Base-by-base conservation (phyloP, 2,888 invertebrate genomes). In the Patella depressa region DNA sequence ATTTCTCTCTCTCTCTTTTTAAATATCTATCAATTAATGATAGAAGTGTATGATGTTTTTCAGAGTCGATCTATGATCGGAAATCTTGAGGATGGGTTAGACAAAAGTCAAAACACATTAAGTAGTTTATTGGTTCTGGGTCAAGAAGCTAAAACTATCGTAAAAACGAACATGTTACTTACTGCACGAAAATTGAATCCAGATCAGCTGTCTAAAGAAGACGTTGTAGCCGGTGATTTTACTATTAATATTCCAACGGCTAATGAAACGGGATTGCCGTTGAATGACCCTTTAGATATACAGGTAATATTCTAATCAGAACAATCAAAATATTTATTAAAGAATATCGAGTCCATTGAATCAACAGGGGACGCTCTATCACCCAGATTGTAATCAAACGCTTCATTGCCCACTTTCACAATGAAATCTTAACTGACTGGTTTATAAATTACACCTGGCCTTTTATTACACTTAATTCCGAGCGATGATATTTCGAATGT, bases 111-210 rank as follows among this genome's bases (percentile, higher is more conserved):
- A 11, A 55, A 73, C 12, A 19, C 73, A 9, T 15, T 73, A 24
- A 73, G 73, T 19, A 73, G 73, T 53, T 55, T 73, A 24, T 53
- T 54, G 45, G 73, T 73, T 2, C 45, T 11, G n/a, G 73, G 53
- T n/a, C 53, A 73, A 53, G 73, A 55, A 53, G 24, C 73, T 15
- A 53, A 54, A 54, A 53, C 54, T 14, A 73, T 73, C 17, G 53
- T 15, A 15, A 53, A 53, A 19, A 54, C 24, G 12, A 54, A 73
- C 15, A 34, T 73, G 24, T 9, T 54, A 11, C 24, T 73, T 24
- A 53, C 24, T 55, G 55, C 72, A 3, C 17, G 70, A 77, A 73
- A 77, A 69, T 7, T 65, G 45, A 14, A 15, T 19, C 17, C 65
- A 34, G 69, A 29, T 74, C 54, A 53, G 57, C 45, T 54, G 57